Base-by-base conservation (phyloP, 1,140 invertebrate species). In the Lepidurus packardi region DNA sequence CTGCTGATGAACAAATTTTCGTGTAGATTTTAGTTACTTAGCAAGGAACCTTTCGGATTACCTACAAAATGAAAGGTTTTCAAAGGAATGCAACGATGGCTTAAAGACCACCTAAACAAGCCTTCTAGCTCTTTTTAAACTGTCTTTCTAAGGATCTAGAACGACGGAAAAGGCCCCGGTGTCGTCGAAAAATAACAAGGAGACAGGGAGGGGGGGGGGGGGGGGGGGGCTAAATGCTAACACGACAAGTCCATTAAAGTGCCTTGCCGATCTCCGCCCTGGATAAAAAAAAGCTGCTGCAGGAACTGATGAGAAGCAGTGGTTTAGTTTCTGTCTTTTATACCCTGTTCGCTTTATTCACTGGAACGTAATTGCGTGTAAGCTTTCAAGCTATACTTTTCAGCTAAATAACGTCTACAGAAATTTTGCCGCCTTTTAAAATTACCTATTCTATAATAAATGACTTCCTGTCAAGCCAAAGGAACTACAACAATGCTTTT, bases 211-310 rank as follows among this genome's bases (percentile, higher is more conserved):
- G 45, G 45, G 45, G 45, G 53, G 8, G 53, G 53, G 13, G 13
- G 21, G 16, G 8, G 53, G 53, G 13, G 13, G 21, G 16, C 16
- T 65, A 65, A 65, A 65, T 65, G 53, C 53, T 21, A 65, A 65
- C 53, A 65, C 53, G 53, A 65, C 53, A 65, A 65, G 53, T 65
- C 53, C 53, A 65, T 65, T 65, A 65, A 65, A 65, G 53, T 65
- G 53, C 53, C n/a, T 7, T 65, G 53, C 53, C 53, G 53, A 65
- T 65, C 53, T 65, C 53, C 53, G 53, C 53, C 53, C 53, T 6
- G 7, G 53, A 65, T 65, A 65, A 65, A 65, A 65, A 10, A 13
- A n/a, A 65, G 21, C 34, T 34, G 34, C 34, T 34, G 34, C 34
- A 34, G 34, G 2, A 34, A 34, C 34, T 34, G 53, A 7, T 65